Conservation (phyloP, 2,113 vertebrate genomes). For the Ursus arctos region DNA sequence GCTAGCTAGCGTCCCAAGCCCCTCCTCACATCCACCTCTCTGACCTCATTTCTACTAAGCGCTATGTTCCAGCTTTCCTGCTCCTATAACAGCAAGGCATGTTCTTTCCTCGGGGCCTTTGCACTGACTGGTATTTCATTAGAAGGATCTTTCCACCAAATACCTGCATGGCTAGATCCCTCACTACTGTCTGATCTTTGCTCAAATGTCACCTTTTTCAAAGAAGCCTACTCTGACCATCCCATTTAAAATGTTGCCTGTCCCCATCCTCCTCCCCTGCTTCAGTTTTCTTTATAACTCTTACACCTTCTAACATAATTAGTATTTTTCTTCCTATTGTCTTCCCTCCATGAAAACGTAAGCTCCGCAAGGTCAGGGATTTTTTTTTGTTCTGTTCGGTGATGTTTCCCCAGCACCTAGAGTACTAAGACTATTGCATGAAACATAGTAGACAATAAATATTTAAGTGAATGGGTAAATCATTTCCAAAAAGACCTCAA, state of each 20-base stretch:
- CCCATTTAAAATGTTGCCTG: background rate
- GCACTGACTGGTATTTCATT: background rate
- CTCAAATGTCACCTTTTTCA: conserved; percentile 28
- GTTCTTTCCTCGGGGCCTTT: background rate
- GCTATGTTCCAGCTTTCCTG: background rate
- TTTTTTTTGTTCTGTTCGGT: background rate
- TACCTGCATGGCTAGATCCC: background rate
- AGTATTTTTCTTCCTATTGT: background rate
- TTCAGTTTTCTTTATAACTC: conserved; percentile 1
- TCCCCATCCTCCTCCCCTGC: background rate
- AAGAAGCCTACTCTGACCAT: background rate
- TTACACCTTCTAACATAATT: background rate
- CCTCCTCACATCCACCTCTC: background rate
- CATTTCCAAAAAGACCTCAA: background rate
- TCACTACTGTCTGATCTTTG: background rate
- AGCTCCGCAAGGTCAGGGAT: background rate
- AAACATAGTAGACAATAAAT: background rate
- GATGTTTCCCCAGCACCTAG: background rate
- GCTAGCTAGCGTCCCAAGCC: background rate
- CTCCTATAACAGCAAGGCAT: background rate
- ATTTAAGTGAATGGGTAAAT: background rate
- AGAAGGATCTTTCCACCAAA: conserved; percentile 59
- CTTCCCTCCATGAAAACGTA: background rate
- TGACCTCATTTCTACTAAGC: conserved; percentile 52
- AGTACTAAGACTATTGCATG: background rate